Percentiles rank a stretch among this genome's conserved stretches.
These are phyloP conservation scores for Orestias chungarensis DNA, from an alignment of 2,797 vertebrate genomes.

Conservation along the genomic window DNA sequence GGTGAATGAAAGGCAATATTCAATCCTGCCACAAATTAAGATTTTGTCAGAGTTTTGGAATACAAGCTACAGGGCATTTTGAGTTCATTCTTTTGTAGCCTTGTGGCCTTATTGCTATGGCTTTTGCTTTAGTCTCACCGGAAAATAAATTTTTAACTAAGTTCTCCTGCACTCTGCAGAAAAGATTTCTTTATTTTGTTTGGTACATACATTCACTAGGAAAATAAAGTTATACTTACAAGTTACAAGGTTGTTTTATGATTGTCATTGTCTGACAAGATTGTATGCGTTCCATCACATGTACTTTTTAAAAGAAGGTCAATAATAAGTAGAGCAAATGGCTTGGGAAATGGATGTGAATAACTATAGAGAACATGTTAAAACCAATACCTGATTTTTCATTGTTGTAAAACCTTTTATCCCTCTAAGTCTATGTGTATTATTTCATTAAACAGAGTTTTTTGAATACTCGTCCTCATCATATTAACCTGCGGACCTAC, in stretches of 20 bases:
- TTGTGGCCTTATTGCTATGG: conserved; percentile 7
- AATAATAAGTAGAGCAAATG: not conserved
- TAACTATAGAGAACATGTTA: not conserved
- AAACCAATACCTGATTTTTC: not conserved
- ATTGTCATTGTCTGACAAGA: not conserved
- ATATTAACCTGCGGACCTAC: not conserved
- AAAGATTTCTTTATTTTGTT: not conserved
- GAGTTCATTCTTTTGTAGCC: conserved; percentile 15
- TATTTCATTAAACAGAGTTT: not conserved
- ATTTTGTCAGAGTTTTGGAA: conserved; percentile 21
- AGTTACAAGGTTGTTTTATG: not conserved
- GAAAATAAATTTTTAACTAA: conserved; percentile 7
- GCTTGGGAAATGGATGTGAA: not conserved
- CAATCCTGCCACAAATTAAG: conserved; percentile 31
- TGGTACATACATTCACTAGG: not conserved
- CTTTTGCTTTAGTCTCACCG: not conserved
- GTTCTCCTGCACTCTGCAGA: conserved; percentile 5
- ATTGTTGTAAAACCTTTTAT: not conserved
- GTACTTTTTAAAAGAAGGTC: not conserved
- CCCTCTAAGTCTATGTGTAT: not conserved
- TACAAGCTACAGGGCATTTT: conserved; percentile 22
- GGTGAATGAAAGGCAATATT: conserved; percentile 53
- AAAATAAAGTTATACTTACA: not conserved
- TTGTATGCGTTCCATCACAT: not conserved
- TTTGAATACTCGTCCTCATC: not conserved